These are phyloP conservation scores for Platichthys flesus DNA, from an alignment of 2,113 vertebrate genomes.

Conservation along the genomic window DNA sequence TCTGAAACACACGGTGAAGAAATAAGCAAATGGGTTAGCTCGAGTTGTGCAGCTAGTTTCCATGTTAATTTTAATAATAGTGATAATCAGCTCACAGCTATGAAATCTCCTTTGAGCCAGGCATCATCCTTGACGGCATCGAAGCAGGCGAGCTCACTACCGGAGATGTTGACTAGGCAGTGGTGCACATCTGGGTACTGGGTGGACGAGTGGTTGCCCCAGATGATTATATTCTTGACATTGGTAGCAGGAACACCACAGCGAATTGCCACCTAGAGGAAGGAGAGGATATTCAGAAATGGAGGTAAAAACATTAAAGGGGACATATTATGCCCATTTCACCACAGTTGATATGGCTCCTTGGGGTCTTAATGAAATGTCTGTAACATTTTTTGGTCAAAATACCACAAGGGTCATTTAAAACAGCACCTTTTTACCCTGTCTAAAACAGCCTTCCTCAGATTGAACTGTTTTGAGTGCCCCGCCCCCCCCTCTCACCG, in stretches of 20 bases:
- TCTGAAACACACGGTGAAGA: slow-evolving; percentile 75
- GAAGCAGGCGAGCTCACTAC: slow-evolving; percentile 88
- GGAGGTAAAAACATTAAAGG: no score
- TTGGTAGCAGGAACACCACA: slow-evolving; percentile 87
- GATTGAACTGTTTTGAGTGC: no score
- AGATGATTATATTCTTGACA: slow-evolving; percentile 98
- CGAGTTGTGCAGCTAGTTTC: background rate
- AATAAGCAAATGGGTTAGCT: no score
- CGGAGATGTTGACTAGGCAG: slow-evolving; percentile 87
- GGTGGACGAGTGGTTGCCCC: slow-evolving; percentile 98
- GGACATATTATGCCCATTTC: no score
- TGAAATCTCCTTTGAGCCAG: slow-evolving; percentile 97
- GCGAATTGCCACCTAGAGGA: slow-evolving; percentile 90
- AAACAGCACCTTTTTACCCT: no score
- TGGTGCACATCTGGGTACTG: slow-evolving; percentile 97
- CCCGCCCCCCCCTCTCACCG: no score
- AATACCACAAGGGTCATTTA: no score
- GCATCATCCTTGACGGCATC: slow-evolving; percentile 93
- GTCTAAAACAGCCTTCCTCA: no score
- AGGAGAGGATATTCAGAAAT: background rate
- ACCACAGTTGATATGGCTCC: no score
- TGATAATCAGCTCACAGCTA: slow-evolving; percentile 84
- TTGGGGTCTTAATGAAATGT: no score
- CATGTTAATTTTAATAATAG: no score
- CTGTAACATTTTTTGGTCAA: no score